phyloP scores from a whole-genome alignment of 2,888 invertebrate species.

The Oscheius sp. region DNA sequence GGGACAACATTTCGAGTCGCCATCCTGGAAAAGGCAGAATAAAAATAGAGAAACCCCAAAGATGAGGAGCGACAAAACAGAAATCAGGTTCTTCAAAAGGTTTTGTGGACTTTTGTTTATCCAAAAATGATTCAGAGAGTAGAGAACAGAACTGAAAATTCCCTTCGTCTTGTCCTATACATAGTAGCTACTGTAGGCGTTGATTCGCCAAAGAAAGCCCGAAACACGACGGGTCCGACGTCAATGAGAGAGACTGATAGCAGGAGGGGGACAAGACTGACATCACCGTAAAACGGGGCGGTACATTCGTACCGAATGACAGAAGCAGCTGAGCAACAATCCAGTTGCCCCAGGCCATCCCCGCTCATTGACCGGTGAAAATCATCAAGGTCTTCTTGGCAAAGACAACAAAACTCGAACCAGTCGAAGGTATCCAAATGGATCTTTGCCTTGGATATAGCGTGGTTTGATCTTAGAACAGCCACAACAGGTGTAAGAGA shows the following conservation, averaged over 20 bases:
- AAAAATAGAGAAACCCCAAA: background rate
- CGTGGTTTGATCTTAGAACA: background rate
- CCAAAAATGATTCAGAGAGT: background rate
- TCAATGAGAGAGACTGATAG: background rate
- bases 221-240: background rate
- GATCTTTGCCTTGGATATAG: background rate
- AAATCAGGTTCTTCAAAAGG: background rate
- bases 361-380: background rate
- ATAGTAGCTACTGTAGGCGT: conserved; percentile 20
- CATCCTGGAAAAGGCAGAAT: conserved; percentile 6
- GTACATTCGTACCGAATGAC: conserved; percentile 3
- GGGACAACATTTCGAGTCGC: conserved; percentile 17
- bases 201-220: conserved; percentile 18
- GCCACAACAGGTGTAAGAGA: no score
- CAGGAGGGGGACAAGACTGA: conserved; percentile 1
- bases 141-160: background rate
- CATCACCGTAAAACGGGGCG: conserved; percentile 14
- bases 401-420: background rate
- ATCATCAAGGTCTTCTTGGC: background rate
- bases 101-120: background rate
- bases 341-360: background rate
- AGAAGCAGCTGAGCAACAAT: background rate
- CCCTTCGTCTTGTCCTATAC: background rate
- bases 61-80: background rate
- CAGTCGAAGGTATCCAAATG: background rate